These are phyloP conservation scores for Gastrophryne carolinensis DNA, from an alignment of 2,797 vertebrate species.

Conservation along the genomic window DNA sequence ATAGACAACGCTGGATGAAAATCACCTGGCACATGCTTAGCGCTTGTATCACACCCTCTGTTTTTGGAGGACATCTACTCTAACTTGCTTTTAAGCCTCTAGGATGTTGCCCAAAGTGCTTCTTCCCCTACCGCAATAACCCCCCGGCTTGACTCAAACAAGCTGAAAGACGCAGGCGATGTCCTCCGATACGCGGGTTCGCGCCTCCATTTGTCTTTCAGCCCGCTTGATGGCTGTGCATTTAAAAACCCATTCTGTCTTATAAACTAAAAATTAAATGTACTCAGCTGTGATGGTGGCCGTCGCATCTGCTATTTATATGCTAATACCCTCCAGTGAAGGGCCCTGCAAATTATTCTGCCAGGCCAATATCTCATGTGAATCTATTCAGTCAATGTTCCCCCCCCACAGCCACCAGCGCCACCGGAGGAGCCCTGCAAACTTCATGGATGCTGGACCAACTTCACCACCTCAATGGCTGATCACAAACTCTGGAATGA, in stretches of 20 bases:
- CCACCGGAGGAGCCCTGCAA: conserved; percentile 48
- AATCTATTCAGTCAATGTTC: conserved; percentile 69
- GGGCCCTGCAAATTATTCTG: conserved; percentile 96
- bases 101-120: conserved; percentile 77
- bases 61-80: conserved; percentile 36
- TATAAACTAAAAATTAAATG: conserved; percentile 99
- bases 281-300: conserved; percentile 98
- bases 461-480: conserved; percentile 36
- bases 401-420: conserved; percentile 26
- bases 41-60: no score
- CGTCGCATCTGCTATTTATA: conserved; percentile 98
- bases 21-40: no score
- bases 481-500: neutral
- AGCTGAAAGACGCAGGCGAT: conserved; percentile 66
- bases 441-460: conserved; percentile 54
- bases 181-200: conserved; percentile 86
- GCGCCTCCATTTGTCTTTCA: conserved; percentile 96
- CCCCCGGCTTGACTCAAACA: conserved; percentile 79
- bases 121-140: conserved; percentile 73
- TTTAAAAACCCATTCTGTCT: conserved; percentile 99
- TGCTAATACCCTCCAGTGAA: conserved; percentile 96
- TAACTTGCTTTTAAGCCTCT: conserved; percentile 76
- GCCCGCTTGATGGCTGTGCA: conserved; percentile 91
- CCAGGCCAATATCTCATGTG: conserved; percentile 91
- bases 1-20: no score